A percentile compares a stretch with the other conserved stretches of the same genome.
phyloP scores from a whole-genome alignment of 2,113 vertebrate genomes.

The Cavia aperea region DNA sequence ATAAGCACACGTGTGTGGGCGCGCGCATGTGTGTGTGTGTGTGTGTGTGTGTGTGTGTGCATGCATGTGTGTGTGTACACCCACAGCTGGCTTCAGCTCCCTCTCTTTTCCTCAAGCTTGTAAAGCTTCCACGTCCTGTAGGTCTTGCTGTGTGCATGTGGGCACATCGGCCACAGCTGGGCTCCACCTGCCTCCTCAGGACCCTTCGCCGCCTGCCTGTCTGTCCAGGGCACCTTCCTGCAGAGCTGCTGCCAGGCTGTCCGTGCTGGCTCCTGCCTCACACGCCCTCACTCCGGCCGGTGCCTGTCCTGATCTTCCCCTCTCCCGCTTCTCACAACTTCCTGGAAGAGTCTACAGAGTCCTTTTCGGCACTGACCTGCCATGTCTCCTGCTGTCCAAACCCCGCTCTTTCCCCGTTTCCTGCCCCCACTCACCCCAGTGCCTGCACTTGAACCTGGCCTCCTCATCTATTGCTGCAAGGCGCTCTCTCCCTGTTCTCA shows the following conservation, averaged over 20 bases:
- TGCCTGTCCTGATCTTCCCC: not conserved
- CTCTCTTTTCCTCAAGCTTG: not conserved
- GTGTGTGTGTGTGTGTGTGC: not conserved
- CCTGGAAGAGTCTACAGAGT: not conserved
- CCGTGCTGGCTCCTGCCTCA: not conserved
- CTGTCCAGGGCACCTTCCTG: not conserved
- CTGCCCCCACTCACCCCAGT: not conserved
- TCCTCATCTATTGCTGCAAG: not conserved
- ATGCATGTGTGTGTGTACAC: accelerated
- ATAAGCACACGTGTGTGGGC: accelerated
- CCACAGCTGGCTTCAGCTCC: not conserved
- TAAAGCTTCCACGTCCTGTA: not conserved
- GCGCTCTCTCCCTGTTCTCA: not conserved
- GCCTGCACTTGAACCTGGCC: not conserved
- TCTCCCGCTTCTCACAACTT: not conserved
- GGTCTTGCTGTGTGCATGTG: not conserved
- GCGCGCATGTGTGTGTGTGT: not conserved
- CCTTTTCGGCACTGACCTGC: not conserved
- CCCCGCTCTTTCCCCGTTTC: not conserved
- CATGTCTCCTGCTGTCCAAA: not conserved
- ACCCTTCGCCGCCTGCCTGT: not conserved
- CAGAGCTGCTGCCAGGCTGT: not conserved
- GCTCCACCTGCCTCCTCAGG: not conserved
- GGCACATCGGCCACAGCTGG: not conserved
- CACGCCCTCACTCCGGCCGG: not conserved